Evolutionary conservation across 2,797 vertebrate genomes (phyloP).

Genomic region (Nannoperca obscura): DNA sequence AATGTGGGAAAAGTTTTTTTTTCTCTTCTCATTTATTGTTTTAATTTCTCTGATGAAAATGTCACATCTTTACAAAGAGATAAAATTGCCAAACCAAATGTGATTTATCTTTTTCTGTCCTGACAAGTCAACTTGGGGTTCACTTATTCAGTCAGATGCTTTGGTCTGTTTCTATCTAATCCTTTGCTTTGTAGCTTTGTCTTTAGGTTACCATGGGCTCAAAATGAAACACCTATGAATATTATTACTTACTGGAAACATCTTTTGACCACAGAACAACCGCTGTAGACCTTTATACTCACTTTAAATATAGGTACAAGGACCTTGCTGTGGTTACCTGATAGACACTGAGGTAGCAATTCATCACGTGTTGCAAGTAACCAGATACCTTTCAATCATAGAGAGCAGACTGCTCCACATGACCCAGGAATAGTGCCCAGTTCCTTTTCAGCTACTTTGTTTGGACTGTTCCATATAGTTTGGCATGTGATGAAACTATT

Average conservation of each 20-base stretch:
- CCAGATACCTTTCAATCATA: conserved; percentile 18
- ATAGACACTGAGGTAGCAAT: neutral
- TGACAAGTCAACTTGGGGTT: conserved; percentile 36
- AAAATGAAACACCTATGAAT: neutral
- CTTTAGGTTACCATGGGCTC: neutral
- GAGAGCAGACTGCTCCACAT: neutral
- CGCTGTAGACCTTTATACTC: neutral
- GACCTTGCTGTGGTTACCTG: neutral
- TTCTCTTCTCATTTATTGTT: conserved; percentile 19
- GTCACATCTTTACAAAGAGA: neutral
- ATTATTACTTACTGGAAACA: neutral
- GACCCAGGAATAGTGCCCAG: neutral
- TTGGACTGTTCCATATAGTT: neutral
- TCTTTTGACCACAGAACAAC: neutral
- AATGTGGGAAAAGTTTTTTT: conserved; percentile 83
- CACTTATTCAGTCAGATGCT: neutral
- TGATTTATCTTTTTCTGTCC: neutral
- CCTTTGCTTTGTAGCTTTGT: neutral
- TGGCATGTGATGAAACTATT: too few species aligned
- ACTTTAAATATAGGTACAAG: neutral
- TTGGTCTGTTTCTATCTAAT: neutral
- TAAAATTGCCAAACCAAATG: neutral
- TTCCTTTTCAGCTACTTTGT: conserved; percentile 3
- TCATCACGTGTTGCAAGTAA: conserved; percentile 9
- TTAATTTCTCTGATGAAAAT: conserved; percentile 1